A percentile compares a stretch with the other conserved stretches of the same genome.
Evolutionary conservation across 2,797 vertebrate species (phyloP).

Genomic region (Chrysocyon brachyurus): DNA sequence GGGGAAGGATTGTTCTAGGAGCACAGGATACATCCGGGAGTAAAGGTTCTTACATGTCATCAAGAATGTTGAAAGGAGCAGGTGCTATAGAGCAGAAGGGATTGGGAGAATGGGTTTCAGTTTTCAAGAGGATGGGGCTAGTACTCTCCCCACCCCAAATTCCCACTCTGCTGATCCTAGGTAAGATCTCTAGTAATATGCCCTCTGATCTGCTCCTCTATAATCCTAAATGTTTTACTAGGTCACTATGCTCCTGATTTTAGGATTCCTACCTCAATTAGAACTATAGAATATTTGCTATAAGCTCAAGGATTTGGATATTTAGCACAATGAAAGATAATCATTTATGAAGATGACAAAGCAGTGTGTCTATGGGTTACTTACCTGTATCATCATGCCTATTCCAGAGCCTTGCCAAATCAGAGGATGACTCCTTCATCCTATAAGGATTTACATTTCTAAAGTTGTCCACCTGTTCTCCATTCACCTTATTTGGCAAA

Average conservation of each 20-base stretch:
- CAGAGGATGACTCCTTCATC: not conserved
- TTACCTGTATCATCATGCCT: not conserved
- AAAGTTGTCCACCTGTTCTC: fast-evolving
- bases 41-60: not conserved
- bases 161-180: not conserved
- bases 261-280: not conserved
- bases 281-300: not conserved
- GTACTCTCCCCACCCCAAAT: not conserved
- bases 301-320: not conserved
- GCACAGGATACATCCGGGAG: not conserved
- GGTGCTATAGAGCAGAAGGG: not conserved
- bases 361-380: not conserved
- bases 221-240: not conserved
- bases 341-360: not conserved
- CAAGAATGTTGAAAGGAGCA: not conserved
- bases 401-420: not conserved
- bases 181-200: not conserved
- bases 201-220: not conserved
- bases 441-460: not conserved
- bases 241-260: not conserved
- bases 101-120: not conserved
- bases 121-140: not conserved
- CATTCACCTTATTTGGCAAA: not conserved
- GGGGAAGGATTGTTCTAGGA: not conserved
- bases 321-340: not conserved